Percentiles rank a stretch among this genome's conserved stretches.
These are phyloP conservation scores for Calidris pygmaea DNA, from an alignment of 2,113 vertebrate species.

Conservation along the genomic window DNA sequence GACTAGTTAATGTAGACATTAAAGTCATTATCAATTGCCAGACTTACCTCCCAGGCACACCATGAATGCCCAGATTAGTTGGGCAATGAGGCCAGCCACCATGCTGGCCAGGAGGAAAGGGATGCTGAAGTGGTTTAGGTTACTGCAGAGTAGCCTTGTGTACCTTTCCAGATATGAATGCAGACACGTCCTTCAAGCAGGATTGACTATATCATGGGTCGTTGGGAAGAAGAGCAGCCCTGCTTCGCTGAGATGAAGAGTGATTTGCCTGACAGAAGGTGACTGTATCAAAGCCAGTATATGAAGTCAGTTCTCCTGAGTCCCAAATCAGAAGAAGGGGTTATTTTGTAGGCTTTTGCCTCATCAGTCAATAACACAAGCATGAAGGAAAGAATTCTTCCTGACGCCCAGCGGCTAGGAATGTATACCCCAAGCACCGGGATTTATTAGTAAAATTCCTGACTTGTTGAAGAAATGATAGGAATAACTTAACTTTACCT, in stretches of 20 bases:
- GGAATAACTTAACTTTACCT: background rate
- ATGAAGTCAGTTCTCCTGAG: background rate
- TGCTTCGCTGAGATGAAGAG: background rate
- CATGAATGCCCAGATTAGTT: background rate
- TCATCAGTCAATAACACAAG: background rate
- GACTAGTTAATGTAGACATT: background rate
- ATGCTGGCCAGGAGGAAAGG: background rate
- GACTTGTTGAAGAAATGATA: background rate
- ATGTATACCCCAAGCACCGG: background rate
- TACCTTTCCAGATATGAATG: background rate
- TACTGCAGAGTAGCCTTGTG: rapidly evolving
- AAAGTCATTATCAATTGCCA: background rate
- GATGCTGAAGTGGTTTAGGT: background rate
- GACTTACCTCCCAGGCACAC: background rate
- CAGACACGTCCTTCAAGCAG: background rate
- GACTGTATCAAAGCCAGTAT: background rate
- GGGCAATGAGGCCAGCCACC: background rate
- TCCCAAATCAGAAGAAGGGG: background rate
- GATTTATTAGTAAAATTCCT: background rate
- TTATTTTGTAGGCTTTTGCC: background rate
- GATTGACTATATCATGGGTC: background rate
- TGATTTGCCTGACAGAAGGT: background rate
- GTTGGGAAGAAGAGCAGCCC: background rate
- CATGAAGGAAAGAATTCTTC: background rate
- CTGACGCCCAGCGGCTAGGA: background rate